These are phyloP conservation scores for Isurus oxyrinchus DNA, from an alignment of 2,113 vertebrate species.

Conservation along the genomic window DNA sequence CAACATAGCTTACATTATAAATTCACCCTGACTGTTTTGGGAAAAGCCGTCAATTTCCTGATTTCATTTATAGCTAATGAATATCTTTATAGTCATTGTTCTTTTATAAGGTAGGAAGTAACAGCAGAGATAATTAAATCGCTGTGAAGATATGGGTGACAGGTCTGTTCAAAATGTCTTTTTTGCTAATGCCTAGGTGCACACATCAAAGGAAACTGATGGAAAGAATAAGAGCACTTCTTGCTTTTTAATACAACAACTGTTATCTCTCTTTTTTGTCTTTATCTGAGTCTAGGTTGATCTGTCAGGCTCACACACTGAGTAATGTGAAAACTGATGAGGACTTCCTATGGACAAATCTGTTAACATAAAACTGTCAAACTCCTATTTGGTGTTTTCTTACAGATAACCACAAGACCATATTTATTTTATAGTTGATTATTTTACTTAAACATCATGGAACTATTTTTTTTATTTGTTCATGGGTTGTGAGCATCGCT, in stretches of 20 bases:
- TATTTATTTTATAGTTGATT: neutral
- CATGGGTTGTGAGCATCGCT: too few relatives aligned
- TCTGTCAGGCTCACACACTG: neutral
- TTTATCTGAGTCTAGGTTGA: neutral
- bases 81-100: neutral
- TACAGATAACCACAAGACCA: neutral
- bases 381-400: neutral
- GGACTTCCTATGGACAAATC: neutral
- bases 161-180: neutral
- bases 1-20: neutral
- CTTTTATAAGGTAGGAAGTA: neutral
- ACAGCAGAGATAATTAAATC: neutral
- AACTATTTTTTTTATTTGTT: neutral
- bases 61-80: neutral
- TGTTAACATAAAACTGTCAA: neutral
- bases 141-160: conserved; percentile 13
- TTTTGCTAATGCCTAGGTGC: neutral
- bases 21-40: neutral
- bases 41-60: neutral
- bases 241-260: neutral
- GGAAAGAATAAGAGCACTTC: neutral
- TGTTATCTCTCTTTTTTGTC: neutral
- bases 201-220: neutral
- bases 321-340: neutral
- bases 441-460: neutral